phyloP scores from a whole-genome alignment of 2,113 vertebrate species.

The Panurus biarmicus region DNA sequence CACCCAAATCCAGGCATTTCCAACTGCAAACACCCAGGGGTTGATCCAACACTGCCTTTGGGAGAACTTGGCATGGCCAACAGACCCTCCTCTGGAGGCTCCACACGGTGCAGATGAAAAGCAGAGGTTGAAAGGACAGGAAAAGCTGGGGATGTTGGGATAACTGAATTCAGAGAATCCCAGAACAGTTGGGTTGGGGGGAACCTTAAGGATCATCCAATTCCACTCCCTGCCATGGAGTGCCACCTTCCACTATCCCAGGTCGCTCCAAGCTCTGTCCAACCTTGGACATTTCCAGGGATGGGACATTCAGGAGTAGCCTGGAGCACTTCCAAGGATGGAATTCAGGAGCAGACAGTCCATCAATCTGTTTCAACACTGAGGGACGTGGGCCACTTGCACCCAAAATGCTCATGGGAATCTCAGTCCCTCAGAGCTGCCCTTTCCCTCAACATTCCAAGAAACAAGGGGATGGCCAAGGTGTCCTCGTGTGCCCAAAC shows the following conservation, averaged over 20 bases:
- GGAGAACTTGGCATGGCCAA: rapidly evolving
- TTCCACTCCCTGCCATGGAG: not conserved
- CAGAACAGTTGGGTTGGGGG: not conserved
- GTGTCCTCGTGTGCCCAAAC: not conserved
- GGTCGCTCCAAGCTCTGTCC: not conserved
- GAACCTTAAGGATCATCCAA: not conserved
- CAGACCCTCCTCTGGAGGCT: not conserved
- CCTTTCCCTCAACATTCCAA: not conserved
- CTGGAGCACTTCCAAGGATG: not conserved
- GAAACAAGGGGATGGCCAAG: rapidly evolving
- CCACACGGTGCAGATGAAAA: not conserved
- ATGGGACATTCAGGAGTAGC: not conserved
- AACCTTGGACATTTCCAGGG: not conserved
- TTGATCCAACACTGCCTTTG: rapidly evolving
- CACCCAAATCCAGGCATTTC: not conserved
- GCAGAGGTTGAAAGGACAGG: not conserved
- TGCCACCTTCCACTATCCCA: not conserved
- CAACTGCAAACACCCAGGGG: not conserved
- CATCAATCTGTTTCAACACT: rapidly evolving
- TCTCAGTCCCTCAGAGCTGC: not conserved
- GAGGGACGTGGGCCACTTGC: not conserved
- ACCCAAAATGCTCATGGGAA: not conserved
- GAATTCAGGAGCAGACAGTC: not conserved
- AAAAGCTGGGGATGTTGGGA: not conserved
- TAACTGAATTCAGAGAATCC: not conserved